Evolutionary conservation across 2,797 vertebrate species (phyloP).

Genomic region (Apodemus agrarius): DNA sequence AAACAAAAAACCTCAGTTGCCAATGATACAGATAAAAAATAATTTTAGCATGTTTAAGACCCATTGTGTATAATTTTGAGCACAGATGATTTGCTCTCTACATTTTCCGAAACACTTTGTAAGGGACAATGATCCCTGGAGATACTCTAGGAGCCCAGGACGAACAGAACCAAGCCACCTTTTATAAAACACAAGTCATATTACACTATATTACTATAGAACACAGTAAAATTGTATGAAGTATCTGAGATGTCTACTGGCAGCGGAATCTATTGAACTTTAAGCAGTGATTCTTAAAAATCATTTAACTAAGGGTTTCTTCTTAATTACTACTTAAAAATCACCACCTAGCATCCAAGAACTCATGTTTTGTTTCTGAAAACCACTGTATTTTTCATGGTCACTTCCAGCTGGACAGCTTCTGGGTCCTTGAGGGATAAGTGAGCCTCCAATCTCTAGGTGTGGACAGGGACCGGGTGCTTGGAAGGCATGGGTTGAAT

Average conservation of each 20-base stretch:
- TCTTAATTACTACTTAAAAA: constrained; percentile 32
- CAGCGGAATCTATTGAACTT: constrained; percentile 28
- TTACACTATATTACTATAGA: too few species aligned
- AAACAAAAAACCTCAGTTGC: background rate
- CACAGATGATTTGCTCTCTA: background rate
- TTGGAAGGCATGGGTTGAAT: background rate
- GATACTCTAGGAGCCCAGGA: background rate
- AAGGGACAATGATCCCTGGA: background rate
- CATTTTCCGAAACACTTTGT: background rate
- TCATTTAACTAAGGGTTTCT: background rate
- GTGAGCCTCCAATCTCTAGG: background rate
- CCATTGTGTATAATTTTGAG: background rate
- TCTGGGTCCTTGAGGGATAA: background rate
- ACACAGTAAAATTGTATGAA: background rate
- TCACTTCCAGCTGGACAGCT: background rate
- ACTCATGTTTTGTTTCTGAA: background rate
- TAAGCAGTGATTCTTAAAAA: background rate
- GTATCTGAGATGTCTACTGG: background rate
- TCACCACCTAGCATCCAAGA: background rate
- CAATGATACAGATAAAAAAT: background rate
- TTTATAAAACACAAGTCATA: background rate
- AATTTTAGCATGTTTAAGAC: background rate
- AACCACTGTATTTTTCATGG: background rate
- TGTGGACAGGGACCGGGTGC: background rate
- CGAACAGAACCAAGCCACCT: background rate